Evolutionary conservation across 2,113 vertebrate genomes (phyloP).

Genomic region (Lophura nycthemera): DNA sequence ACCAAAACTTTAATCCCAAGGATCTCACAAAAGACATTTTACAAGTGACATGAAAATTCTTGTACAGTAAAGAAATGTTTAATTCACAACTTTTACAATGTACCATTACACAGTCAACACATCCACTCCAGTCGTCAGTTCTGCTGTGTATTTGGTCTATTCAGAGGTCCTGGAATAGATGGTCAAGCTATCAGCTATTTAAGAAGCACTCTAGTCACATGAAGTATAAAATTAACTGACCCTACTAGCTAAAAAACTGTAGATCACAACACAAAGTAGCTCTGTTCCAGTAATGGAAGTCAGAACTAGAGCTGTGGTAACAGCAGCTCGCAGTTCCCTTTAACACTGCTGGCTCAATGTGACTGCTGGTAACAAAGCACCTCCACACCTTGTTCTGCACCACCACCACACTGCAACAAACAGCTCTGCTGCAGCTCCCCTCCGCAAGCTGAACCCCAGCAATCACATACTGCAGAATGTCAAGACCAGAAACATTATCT

Average conservation of each 20-base stretch:
- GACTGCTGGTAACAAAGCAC: neutral
- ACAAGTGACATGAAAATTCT: constrained; percentile 84
- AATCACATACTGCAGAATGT: neutral
- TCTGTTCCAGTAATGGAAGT: constrained; percentile 1
- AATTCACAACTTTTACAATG: constrained; percentile 74
- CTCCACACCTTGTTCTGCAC: neutral
- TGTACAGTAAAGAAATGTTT: constrained; percentile 81
- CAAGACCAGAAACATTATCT: neutral
- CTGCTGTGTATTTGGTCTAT: constrained; percentile 65
- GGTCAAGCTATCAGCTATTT: neutral
- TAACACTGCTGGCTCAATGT: accelerated
- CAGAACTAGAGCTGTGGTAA: constrained; percentile 23
- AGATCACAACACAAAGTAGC: constrained; percentile 23
- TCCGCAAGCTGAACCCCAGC: neutral
- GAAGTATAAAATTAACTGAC: constrained; percentile 48
- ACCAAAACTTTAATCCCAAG: constrained; percentile 89
- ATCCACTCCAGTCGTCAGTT: constrained; percentile 52
- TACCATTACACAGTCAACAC: constrained; percentile 73
- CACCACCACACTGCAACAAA: neutral
- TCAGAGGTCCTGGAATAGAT: constrained; percentile 48
- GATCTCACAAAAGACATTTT: constrained; percentile 84
- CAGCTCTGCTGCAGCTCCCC: neutral
- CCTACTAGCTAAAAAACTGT: neutral
- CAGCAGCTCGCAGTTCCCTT: neutral
- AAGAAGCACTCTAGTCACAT: neutral